Evolutionary conservation across 2,797 vertebrate genomes (phyloP), one percentile per base, ranked within the genome.

Genomic region (Scolopax rusticola): DNA sequence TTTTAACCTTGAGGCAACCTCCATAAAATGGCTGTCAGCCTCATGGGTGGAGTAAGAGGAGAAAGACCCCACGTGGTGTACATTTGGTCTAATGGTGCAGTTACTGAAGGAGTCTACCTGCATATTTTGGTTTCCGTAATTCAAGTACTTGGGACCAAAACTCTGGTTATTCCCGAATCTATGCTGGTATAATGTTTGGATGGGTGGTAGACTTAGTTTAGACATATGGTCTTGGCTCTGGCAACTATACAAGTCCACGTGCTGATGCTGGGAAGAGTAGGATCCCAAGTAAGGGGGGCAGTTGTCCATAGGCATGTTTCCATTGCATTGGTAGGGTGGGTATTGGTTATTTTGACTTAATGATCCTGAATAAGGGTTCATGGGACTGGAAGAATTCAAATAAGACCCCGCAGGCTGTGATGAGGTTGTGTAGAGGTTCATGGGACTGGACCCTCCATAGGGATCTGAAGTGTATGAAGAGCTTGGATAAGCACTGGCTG

Each of bases 321-420:
- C 99, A 71, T 99, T 99, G 98, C 98, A 99, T 78, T 98, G 99
- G 94, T 99, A 99, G 56, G 98, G 97, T 68, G 98, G 96, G 79
- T 99, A 99, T 81, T 99, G 98, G 87, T 95, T 98, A 92, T 95
- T 98, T 89, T 98, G 98, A 95, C 96, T 98, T 91, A 98, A 86
- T 56, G 98, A 96, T 87, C 98, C 98, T 33, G 98, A 95, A 95
- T 98, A 99, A 94, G 98, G 95, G 87, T 97, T 98, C 88, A 98
- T 93, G 83, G 98, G 97, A 96, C 98, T 98, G 94, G 99, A 98
- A 96, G 99, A 98, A 96, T 98, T 99, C 74, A 99, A 98, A 97
- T 99, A 99, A 65, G 99, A 98, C 90, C 98, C 98, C 57, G 96
- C 91, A 95, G 98, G 86, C 82, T 99, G 99, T 64, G 99, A 97